Percentiles rank a stretch among this genome's conserved stretches.
phyloP scores from a whole-genome alignment of 2,113 vertebrate species.

The Campylomormyrus numenius region DNA sequence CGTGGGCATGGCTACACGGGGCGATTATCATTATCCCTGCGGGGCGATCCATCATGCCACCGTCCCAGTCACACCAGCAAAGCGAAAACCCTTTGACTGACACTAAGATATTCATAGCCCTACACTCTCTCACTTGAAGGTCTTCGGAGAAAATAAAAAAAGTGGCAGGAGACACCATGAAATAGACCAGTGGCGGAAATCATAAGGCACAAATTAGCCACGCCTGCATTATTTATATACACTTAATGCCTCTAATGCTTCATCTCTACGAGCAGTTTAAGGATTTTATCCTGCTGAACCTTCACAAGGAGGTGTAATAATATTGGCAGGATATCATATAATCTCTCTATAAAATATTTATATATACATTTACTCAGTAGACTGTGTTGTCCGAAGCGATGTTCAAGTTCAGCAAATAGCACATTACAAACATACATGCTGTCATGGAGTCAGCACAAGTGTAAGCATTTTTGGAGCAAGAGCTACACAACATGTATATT shows the following conservation, averaged over 20 bases:
- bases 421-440: background rate
- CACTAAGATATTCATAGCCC: slow-evolving; percentile 23
- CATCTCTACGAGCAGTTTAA: background rate
- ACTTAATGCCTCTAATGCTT: background rate
- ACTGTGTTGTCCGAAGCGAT: background rate
- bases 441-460: background rate
- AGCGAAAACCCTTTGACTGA: slow-evolving; percentile 18
- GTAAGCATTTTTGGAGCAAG: background rate
- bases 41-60: slow-evolving; percentile 27
- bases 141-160: slow-evolving; percentile 3
- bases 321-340: background rate
- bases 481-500: background rate
- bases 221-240: slow-evolving; percentile 1
- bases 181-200: background rate
- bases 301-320: background rate
- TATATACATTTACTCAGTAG: background rate
- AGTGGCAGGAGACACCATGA: background rate
- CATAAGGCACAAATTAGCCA: background rate
- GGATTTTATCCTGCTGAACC: background rate
- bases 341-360: background rate
- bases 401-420: background rate
- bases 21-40: slow-evolving; percentile 21
- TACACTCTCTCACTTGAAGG: background rate
- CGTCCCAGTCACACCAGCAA: slow-evolving; percentile 14
- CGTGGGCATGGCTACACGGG: background rate